Evolutionary conservation across 2,113 vertebrate genomes (phyloP), one percentile per base, ranked within the genome.

Genomic region (Myiagra hebetior): DNA sequence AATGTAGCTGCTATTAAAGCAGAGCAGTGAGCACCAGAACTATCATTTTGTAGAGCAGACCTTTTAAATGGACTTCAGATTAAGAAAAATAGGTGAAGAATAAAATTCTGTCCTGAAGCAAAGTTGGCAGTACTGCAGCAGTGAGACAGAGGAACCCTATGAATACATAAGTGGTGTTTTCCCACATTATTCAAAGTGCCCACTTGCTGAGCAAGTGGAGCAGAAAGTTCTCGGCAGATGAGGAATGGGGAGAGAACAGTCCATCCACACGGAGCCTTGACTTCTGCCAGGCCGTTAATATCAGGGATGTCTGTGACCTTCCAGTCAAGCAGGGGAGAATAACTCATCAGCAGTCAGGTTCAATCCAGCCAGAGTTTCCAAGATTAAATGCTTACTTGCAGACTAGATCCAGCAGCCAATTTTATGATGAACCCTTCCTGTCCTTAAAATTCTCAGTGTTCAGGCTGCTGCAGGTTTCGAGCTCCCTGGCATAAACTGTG

Each of bases 171-270:
- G 85, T 91, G 75, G 47, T 14, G 2, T 91, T 94, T 96, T 94
- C 90, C 88, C 93, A 94, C 95, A 88, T 95, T 88, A 90, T 92
- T 96, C 72, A 80, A 82, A 94, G 85, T 52, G 47, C 44, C 85
- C 52, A 68, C 92, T 93, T 94, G 92, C 93, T 89, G 83, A 96
- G 72, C 56, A 93, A 96, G 76, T 78, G 85, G 83, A 95, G 93
- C 96, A 95, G 85, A 94, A 92, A 96, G 90, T 93, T 91, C 83
- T 88, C 13, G 0, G 64, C 72, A 52, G 72, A 93, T 97, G 95
- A 94, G 92, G 91, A 62, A 92, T 89, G 83, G 52, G 77, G 79
- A 93, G 52, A 92, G 82, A 78, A 13, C 12, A 78, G 90, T 96
- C 80, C 79, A 84, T 86, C 47, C 10, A 3, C 15, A 9, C 27